phyloP scores from a whole-genome alignment of 2,888 invertebrate species.

The Drosophila vallismaia region DNA sequence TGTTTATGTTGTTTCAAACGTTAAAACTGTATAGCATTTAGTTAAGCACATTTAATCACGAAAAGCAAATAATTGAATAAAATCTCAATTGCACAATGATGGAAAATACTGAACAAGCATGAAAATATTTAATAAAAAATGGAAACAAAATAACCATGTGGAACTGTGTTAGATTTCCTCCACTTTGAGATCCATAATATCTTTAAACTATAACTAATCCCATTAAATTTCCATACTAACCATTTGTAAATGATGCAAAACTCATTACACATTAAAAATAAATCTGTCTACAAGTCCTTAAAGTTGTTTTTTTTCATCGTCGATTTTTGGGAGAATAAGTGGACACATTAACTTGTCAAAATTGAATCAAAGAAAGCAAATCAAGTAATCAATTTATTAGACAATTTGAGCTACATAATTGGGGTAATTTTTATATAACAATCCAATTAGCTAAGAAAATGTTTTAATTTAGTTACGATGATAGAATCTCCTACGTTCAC shows the following conservation, averaged over 20 bases:
- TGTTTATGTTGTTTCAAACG: conserved; percentile 1
- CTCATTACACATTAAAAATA: conserved; percentile 24
- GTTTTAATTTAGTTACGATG: background rate
- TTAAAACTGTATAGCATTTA: conserved; percentile 9
- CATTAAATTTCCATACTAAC: conserved; percentile 15
- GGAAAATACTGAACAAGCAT: background rate
- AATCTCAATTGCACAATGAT: conserved; percentile 28
- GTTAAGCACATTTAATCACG: background rate
- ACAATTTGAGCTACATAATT: background rate
- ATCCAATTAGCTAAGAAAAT: conserved; percentile 26
- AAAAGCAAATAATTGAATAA: background rate
- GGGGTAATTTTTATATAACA: background rate
- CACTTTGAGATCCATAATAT: conserved; percentile 1
- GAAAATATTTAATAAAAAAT: background rate
- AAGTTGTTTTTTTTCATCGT: conserved; percentile 12
- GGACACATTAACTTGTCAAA: background rate
- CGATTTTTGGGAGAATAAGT: background rate
- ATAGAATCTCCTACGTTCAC: conserved; percentile 37
- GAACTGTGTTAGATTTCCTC: conserved; percentile 1
- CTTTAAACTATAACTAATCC: conserved; percentile 1
- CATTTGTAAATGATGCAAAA: conserved; percentile 32
- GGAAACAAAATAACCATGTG: background rate
- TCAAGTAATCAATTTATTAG: background rate
- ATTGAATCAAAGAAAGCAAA: background rate
- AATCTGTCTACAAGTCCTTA: conserved; percentile 16